Evolutionary conservation across 2,888 invertebrate species (phyloP), one percentile per base, ranked within the genome.

Genomic region (Mesorhabditis spiculigera): DNA sequence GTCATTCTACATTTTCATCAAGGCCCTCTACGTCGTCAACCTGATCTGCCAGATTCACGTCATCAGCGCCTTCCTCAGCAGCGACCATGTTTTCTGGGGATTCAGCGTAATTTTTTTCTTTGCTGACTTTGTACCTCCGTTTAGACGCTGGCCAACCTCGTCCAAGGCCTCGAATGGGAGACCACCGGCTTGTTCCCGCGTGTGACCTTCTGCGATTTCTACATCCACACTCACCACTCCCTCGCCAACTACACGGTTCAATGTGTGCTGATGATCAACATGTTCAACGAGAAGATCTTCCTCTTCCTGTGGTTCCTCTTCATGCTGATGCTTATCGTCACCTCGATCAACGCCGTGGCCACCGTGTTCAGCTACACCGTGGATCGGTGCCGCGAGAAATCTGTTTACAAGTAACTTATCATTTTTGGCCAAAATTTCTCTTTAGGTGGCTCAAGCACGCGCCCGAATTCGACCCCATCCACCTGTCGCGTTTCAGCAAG

Each of bases 231-330:
- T 50, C n/a, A 13, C 58, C 58, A 50, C 58, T 10, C 10, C 8
- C n/a, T 10, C 10, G n/a, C 10, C 10, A 10, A 10, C 8, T 50
- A 50, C 58, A 50, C 58, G 58, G 8, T 50, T 10, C 58, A 50
- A 50, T 50, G 58, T n/a, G 58, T 50, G 10, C 58, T 50, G 10
- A 50, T 50, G 8, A 10, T 50, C 58, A 50, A 50, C 58, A 50
- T 50, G 58, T 50, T 50, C 58, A 50, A 50, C 58, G 58, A 50
- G 58, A 50, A 50, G 58, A 50, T 50, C 58, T 50, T 50, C 58
- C 10, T 50, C 58, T 50, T 50, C n/a, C n/a, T 50, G 58, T 50
- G 58, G 58, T 50, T 50, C 58, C 58, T 50, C 58, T n/a, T 50
- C n/a, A n/a, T 50, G 8, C 10, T 10, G n/a, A 10, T 50, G 8